phyloP scores from a whole-genome alignment of 2,888 invertebrate species.

The Chymomyza procnemis region DNA sequence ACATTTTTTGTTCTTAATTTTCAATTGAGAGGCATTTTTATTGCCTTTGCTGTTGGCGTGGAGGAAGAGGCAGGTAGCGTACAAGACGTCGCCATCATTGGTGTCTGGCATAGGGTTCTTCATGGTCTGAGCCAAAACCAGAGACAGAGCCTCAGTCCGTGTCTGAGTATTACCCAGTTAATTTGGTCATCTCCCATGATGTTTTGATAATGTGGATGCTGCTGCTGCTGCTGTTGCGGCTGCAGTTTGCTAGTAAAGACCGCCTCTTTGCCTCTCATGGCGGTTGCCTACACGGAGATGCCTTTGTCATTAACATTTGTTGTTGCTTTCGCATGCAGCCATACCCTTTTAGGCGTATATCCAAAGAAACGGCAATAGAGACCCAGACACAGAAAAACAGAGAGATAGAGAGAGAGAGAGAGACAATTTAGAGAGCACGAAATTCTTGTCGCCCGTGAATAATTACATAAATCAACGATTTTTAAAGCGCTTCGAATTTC shows the following conservation, averaged over 20 bases:
- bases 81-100: slow-evolving; percentile 47
- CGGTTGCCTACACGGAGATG: slow-evolving; percentile 6
- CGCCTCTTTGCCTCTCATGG: neutral
- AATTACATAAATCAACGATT: slow-evolving; percentile 75
- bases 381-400: slow-evolving; percentile 4
- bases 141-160: neutral
- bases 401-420: slow-evolving; percentile 11
- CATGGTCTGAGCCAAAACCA: neutral
- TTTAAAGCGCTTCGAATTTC: slow-evolving; percentile 73
- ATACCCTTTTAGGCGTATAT: slow-evolving; percentile 5
- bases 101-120: neutral
- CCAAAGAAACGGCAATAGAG: slow-evolving; percentile 10
- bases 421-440: slow-evolving; percentile 44
- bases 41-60: slow-evolving; percentile 36
- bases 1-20: slow-evolving; percentile 69
- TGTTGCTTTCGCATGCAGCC: slow-evolving; percentile 10
- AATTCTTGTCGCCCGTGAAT: slow-evolving; percentile 71
- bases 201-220: slow-evolving; percentile 65
- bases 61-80: slow-evolving; percentile 49
- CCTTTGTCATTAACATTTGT: slow-evolving; percentile 17
- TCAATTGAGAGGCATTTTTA: slow-evolving; percentile 70
- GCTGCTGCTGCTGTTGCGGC: slow-evolving; percentile 17
- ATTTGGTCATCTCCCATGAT: slow-evolving; percentile 75
- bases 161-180: slow-evolving; percentile 47
- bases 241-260: slow-evolving; percentile 25